phyloP scores from a whole-genome alignment of 2,888 invertebrate genomes.

The Megastigmus dorsalis region DNA sequence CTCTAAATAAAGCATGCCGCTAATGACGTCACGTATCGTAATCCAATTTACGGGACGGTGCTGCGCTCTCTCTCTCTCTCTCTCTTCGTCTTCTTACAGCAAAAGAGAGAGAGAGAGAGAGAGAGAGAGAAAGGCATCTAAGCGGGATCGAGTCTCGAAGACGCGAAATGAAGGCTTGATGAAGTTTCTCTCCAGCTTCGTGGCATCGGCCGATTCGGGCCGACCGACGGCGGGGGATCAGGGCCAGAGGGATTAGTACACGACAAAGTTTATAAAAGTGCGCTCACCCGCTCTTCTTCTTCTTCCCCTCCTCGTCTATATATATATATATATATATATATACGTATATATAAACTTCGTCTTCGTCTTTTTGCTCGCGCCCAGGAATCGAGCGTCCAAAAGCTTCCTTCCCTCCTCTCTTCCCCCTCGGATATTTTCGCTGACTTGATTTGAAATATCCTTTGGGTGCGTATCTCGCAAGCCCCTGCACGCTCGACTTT shows the following conservation, averaged over 20 bases:
- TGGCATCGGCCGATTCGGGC: background rate
- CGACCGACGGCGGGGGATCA: conserved; percentile 60
- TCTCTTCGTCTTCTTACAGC: conserved; percentile 7
- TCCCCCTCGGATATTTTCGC: conserved; percentile 16
- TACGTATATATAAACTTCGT: too few species aligned
- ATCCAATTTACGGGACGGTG: conserved; percentile 72
- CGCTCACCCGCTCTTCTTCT: conserved; percentile 5
- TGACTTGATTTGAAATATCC: conserved; percentile 35
- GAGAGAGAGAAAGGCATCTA: conserved; percentile 54
- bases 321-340: too few species aligned
- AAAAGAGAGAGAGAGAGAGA: too few species aligned
- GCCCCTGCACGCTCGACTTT: conserved; percentile 50
- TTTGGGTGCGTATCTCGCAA: background rate
- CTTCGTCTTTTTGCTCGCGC: background rate
- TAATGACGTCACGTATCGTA: conserved; percentile 74
- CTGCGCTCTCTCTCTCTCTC: background rate
- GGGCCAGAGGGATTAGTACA: conserved; percentile 69
- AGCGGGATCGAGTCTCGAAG: conserved; percentile 63
- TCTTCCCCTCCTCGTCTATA: conserved; percentile 48
- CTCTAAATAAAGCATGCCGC: conserved; percentile 68
- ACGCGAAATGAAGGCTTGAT: conserved; percentile 73
- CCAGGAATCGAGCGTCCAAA: conserved; percentile 50
- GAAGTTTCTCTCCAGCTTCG: conserved; percentile 67
- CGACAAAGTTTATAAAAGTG: conserved; percentile 73
- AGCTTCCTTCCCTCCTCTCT: conserved; percentile 55